A percentile compares a stretch with the other conserved stretches of the same genome.
phyloP scores from a whole-genome alignment of 2,888 invertebrate genomes.

The Synanthedon myopaeformis region DNA sequence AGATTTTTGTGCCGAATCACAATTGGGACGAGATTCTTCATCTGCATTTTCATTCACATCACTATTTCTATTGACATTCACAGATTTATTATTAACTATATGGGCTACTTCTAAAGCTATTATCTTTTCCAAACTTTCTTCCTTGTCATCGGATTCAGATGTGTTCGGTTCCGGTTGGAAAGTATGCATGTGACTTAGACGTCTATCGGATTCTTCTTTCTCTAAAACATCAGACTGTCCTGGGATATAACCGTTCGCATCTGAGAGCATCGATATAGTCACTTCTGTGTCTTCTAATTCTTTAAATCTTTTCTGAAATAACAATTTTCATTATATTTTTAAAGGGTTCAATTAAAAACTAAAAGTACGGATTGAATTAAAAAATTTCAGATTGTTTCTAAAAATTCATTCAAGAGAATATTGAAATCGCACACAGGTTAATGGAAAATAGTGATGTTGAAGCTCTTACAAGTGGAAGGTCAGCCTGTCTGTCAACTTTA shows the following conservation, averaged over 20 bases:
- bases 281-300: slow-evolving; percentile 34
- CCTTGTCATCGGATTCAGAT: slow-evolving; percentile 19
- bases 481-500: no score
- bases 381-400: no score
- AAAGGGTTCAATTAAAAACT: not conserved
- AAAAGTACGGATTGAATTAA: no score
- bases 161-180: slow-evolving; percentile 43
- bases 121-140: slow-evolving; percentile 34
- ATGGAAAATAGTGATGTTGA: no score
- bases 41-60: slow-evolving; percentile 18
- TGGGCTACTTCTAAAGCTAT: slow-evolving; percentile 44
- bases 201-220: slow-evolving; percentile 37
- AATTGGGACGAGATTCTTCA: slow-evolving; percentile 25
- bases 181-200: slow-evolving; percentile 50
- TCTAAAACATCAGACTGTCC: slow-evolving; percentile 15
- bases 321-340: not conserved
- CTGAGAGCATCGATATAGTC: slow-evolving; percentile 29
- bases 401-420: no score
- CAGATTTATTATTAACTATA: slow-evolving; percentile 31
- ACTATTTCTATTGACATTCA: not conserved
- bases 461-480: no score
- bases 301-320: slow-evolving; percentile 46
- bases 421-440: no score
- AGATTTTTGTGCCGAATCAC: slow-evolving; percentile 28
- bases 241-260: slow-evolving; percentile 34